Percentiles rank a stretch among this genome's conserved stretches.
phyloP scores from a whole-genome alignment of 2,888 invertebrate genomes.

The Mesoligia furuncula region DNA sequence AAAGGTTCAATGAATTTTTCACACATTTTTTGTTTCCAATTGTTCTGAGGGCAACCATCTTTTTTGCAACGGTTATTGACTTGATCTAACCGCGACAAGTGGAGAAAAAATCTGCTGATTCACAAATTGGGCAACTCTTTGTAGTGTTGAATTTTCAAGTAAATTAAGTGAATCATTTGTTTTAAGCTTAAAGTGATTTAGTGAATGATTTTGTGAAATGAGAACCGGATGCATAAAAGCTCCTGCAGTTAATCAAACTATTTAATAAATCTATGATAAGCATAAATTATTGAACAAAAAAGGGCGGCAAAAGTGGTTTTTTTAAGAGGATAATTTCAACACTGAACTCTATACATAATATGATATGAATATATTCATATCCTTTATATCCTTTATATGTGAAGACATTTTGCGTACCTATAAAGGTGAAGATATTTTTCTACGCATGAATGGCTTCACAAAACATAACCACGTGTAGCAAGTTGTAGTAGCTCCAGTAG shows the following conservation, averaged over 20 bases:
- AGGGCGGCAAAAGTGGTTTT: neutral
- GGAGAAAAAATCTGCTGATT: conserved; percentile 38
- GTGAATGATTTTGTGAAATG: conserved; percentile 12
- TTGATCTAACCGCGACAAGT: conserved; percentile 27
- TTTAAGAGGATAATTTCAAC: no score
- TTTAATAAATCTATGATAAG: neutral
- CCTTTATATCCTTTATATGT: neutral
- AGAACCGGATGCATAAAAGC: neutral
- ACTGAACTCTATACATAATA: neutral
- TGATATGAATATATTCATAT: neutral
- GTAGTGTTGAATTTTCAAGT: conserved; percentile 3
- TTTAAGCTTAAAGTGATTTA: conserved; percentile 3
- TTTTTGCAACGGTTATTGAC: conserved; percentile 59
- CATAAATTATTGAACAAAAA: neutral
- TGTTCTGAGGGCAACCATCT: conserved; percentile 21
- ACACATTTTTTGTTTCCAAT: conserved; percentile 26
- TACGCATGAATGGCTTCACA: conserved; percentile 16
- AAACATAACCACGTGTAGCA: conserved; percentile 11
- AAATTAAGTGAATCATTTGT: conserved; percentile 42
- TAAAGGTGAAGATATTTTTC: neutral
- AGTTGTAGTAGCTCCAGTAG: conserved; percentile 4
- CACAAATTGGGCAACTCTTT: conserved; percentile 7
- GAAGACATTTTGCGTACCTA: neutral
- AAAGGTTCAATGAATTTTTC: conserved; percentile 20
- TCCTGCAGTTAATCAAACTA: neutral